Conservation (phyloP, 2,888 invertebrate genomes). For the Platycheirus albimanus region DNA sequence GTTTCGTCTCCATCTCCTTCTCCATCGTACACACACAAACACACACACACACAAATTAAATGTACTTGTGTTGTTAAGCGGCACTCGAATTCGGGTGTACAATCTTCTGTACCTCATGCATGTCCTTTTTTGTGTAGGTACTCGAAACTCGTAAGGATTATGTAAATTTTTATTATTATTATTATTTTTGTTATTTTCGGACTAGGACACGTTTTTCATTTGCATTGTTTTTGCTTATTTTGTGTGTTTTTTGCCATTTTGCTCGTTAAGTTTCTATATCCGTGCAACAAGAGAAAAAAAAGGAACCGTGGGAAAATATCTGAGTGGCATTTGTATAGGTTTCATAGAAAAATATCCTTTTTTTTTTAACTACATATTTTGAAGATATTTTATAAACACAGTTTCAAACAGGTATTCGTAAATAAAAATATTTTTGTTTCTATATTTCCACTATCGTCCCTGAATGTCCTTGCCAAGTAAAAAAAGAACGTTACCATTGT, state of each 20-base stretch:
- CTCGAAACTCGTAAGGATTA: constrained; percentile 69
- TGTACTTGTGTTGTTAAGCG: constrained; percentile 73
- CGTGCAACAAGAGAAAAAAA: constrained; percentile 44
- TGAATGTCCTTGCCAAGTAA: neutral
- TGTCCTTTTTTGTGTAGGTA: constrained; percentile 67
- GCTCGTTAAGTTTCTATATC: constrained; percentile 44
- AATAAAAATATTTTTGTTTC: too few species aligned
- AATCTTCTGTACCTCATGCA: constrained; percentile 74
- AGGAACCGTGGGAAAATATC: constrained; percentile 49
- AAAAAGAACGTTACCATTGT: constrained; percentile 22
- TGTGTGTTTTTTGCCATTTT: constrained; percentile 39
- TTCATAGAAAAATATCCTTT: neutral
- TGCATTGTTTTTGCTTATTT: constrained; percentile 35
- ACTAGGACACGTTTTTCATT: constrained; percentile 68
- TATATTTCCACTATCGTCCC: too few species aligned
- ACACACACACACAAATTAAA: constrained; percentile 63
- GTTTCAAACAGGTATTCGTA: too few species aligned
- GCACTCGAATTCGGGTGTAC: constrained; percentile 72
- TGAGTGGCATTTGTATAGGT: constrained; percentile 41
- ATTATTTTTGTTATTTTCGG: constrained; percentile 39
- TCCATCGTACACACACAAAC: neutral
- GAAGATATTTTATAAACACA: too few species aligned
- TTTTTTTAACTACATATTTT: too few species aligned
- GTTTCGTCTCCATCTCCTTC: too few species aligned
- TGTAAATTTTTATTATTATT: constrained; percentile 74